These are phyloP conservation scores for Pollicipes pollicipes DNA, from an alignment of 1,140 invertebrate species.

Conservation along the genomic window DNA sequence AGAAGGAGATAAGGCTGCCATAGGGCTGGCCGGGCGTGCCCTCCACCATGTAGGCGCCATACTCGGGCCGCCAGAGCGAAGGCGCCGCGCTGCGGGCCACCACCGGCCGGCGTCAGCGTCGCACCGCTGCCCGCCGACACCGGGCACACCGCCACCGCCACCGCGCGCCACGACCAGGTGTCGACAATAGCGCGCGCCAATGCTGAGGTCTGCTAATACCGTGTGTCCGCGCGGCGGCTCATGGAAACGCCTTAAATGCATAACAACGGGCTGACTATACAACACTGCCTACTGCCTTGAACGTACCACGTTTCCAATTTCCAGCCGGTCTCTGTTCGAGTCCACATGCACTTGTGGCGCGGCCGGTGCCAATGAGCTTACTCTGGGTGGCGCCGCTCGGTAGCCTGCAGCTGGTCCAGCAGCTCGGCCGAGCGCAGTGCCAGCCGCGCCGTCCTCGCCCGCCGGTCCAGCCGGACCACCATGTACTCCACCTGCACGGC, in stretches of 20 bases:
- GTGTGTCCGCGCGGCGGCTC: no score
- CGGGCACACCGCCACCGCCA: no score
- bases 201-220: no score
- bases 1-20: constrained; percentile 79
- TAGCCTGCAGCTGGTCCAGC: constrained; percentile 45
- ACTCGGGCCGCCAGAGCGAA: constrained; percentile 92
- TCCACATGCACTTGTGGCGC: no score
- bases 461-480: constrained; percentile 85
- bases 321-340: no score
- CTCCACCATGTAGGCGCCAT: constrained; percentile 96
- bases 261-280: no score
- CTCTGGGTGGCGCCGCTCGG: constrained; percentile 66
- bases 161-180: no score
- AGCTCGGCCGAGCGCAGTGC: constrained; percentile 63
- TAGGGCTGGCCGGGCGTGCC: constrained; percentile 96
- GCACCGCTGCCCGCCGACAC: no score
- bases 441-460: constrained; percentile 61
- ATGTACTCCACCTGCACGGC: constrained; percentile 60
- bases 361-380: constrained; percentile 35
- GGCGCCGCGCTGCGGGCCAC: constrained; percentile 45
- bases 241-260: no score
- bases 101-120: no score
- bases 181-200: neutral
- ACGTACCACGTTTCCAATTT: no score
- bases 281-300: no score